Base-by-base conservation (phyloP, 2,113 vertebrate species). In the Myodes glareolus region DNA sequence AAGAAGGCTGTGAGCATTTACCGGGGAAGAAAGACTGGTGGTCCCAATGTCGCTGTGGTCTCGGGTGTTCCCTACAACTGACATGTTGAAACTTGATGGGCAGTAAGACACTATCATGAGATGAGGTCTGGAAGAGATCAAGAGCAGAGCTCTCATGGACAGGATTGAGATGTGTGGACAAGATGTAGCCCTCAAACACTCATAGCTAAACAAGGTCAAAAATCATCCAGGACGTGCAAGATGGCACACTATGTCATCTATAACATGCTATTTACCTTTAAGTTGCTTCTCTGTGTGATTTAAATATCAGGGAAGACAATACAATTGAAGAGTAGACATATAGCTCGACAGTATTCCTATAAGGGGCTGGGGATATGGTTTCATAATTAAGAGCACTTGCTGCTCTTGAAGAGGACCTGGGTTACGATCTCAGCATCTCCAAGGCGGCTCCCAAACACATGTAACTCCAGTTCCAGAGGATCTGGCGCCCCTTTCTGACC, bases 231-330 rank as follows among this genome's bases (percentile, higher is more conserved):
- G 27, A 70, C 72, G 19, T 92, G 16, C 5, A 29, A 39, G 67
- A 36, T 9, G 42, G 81, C 36, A 82, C 25, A 85, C 31, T 81
- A 70, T 89, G 55, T 61, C 72, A 47, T 88, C 39, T 42, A 45
- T 5, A 94, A 23, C 12, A 89, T 0, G 55, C 33, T 58, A 25
- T 68, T 88, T 75, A 33, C 19, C 14, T 88, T 94, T 90, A 91
- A 73, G 31, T 87, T 91, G 31, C 55, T 96, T 85, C 81, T 77
- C 47, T 89, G 2, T 81, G 58, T 89, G 29, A 23, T 82, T 82
- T 68, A 92, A 33, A 94, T 85, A 65, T 36, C n/a, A 94, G 17
- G 27, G 31, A 94, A 82, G 36, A 27, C 50, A 94, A 87, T 61
- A 58, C 76, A 75, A 68, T 82, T 67, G 87, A 75, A 88, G 7